Conservation (phyloP, 2,888 invertebrate genomes). For the Papilio demoleus region DNA sequence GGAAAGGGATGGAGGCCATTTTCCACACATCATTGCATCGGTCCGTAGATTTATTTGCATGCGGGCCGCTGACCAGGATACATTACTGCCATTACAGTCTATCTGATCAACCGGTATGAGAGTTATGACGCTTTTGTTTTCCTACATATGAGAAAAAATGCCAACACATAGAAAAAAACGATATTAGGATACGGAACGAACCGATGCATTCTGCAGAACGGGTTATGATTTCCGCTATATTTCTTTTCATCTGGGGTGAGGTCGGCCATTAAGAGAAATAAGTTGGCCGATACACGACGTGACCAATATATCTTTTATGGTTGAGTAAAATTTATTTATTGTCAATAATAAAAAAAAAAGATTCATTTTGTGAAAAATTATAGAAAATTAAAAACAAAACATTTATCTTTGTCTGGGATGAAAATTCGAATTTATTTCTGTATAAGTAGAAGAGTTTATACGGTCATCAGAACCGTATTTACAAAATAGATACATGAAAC, state of each 20-base stretch:
- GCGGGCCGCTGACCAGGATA: slow-evolving; percentile 84
- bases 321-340: slow-evolving; percentile 47
- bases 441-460: not conserved
- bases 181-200: slow-evolving; percentile 63
- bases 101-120: slow-evolving; percentile 82
- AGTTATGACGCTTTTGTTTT: slow-evolving; percentile 81
- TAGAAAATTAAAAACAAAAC: slow-evolving; percentile 2
- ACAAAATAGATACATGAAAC: slow-evolving; percentile 20
- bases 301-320: slow-evolving; percentile 43
- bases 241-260: slow-evolving; percentile 63
- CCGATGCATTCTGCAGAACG: slow-evolving; percentile 63
- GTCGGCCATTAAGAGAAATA: slow-evolving; percentile 44
- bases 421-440: slow-evolving; percentile 5
- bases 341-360: not conserved
- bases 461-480: not conserved
- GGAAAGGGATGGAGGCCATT: slow-evolving; percentile 76
- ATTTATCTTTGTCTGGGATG: no score
- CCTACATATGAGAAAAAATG: slow-evolving; percentile 76
- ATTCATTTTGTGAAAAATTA: not conserved
- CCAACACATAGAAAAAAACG: slow-evolving; percentile 59
- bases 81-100: slow-evolving; percentile 82
- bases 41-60: slow-evolving; percentile 84
- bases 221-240: slow-evolving; percentile 78
- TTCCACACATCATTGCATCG: slow-evolving; percentile 84
- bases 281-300: slow-evolving; percentile 48